phyloP scores from a whole-genome alignment of 2,113 vertebrate genomes.

The Thomomys bottae region DNA sequence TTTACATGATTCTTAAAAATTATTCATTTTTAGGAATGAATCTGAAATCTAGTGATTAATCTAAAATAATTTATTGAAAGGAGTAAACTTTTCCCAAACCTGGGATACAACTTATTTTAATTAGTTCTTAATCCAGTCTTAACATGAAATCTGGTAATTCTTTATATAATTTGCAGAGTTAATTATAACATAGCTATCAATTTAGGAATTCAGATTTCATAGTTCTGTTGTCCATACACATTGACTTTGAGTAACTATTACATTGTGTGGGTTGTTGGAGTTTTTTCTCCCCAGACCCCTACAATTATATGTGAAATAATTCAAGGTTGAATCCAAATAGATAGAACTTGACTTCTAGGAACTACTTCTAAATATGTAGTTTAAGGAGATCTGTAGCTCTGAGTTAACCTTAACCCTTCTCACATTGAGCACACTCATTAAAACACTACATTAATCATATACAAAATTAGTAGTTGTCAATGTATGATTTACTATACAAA shows the following conservation, averaged over 20 bases:
- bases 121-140: conserved; percentile 8
- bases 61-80: background rate
- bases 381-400: background rate
- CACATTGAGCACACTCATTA: background rate
- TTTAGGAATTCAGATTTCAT: background rate
- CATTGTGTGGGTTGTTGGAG: background rate
- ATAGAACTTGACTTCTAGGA: background rate
- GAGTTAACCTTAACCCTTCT: background rate
- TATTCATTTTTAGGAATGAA: conserved; percentile 45
- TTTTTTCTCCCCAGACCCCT: background rate
- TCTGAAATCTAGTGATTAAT: background rate
- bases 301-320: conserved; percentile 37
- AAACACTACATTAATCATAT: background rate
- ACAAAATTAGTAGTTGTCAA: background rate
- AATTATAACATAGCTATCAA: background rate
- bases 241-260: background rate
- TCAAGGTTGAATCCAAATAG: background rate
- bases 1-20: background rate
- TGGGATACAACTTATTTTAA: background rate
- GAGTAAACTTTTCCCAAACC: conserved; percentile 17
- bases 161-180: background rate
- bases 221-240: background rate
- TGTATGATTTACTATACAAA: background rate
- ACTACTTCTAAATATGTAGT: background rate
- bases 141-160: background rate